Percentiles rank a stretch among this genome's conserved stretches.
Conservation (phyloP, 37 sponge, comb jelly and placozoan species). For the Petrosia ficiformis region DNA sequence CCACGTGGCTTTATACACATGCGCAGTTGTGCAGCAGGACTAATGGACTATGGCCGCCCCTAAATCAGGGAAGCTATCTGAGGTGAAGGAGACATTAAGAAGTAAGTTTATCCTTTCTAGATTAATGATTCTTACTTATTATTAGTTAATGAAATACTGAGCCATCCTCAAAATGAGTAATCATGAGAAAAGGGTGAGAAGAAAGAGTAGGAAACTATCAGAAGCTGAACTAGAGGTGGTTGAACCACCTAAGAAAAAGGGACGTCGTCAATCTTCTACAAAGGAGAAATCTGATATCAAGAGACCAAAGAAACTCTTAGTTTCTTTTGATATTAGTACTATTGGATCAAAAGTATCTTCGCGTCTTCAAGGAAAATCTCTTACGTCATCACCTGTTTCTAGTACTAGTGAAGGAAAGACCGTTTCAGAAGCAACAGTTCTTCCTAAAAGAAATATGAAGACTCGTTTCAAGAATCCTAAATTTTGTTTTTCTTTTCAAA, state of each 20-base stretch:
- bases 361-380: background rate
- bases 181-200: background rate
- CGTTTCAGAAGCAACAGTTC: background rate
- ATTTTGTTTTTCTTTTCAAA: slow-evolving; percentile 32
- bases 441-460: background rate
- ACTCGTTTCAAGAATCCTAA: background rate
- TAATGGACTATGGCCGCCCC: slow-evolving; percentile 4
- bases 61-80: slow-evolving; percentile 33
- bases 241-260: background rate
- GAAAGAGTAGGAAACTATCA: slow-evolving; percentile 9
- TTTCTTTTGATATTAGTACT: background rate
- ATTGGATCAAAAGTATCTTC: background rate
- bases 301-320: background rate
- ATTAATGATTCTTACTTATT: background rate
- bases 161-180: no score
- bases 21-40: background rate
- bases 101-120: slow-evolving; percentile 22
- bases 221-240: background rate
- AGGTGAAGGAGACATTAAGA: slow-evolving; percentile 69
- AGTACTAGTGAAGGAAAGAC: background rate
- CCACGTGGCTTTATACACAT: background rate
- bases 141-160: no score
- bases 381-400: background rate
- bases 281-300: background rate
- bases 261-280: background rate